Conservation (phyloP, 2,113 vertebrate species). For the Megaceryle maxima region DNA sequence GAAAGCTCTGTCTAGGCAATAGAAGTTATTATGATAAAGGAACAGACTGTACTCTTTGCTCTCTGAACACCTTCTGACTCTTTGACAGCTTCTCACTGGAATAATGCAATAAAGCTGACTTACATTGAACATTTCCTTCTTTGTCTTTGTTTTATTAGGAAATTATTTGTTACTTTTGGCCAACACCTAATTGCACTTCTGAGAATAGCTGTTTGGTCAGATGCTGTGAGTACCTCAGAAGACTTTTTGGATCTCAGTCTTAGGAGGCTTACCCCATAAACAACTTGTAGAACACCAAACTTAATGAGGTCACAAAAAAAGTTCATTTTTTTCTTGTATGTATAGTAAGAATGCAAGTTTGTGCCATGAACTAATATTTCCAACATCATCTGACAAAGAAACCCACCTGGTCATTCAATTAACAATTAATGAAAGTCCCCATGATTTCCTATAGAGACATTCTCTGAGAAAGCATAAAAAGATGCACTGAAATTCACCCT, state of each 20-base stretch:
- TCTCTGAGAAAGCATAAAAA: background rate
- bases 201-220: background rate
- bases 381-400: background rate
- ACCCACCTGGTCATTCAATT: background rate
- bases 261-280: background rate
- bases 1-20: constrained; percentile 11
- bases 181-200: background rate
- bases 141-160: background rate
- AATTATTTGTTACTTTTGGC: background rate
- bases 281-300: background rate
- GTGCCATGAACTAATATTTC: background rate
- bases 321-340: background rate
- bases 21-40: constrained; percentile 43
- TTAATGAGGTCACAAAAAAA: background rate
- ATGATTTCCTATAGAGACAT: background rate
- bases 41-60: constrained; percentile 41
- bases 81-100: background rate
- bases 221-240: background rate
- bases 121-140: background rate
- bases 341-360: background rate
- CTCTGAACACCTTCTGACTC: constrained; percentile 15
- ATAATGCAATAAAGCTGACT: background rate
- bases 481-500: background rate
- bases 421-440: background rate
- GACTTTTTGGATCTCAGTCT: background rate